These are phyloP conservation scores for Synodontis membranacea DNA, from an alignment of 2,113 vertebrate species.

Conservation along the genomic window DNA sequence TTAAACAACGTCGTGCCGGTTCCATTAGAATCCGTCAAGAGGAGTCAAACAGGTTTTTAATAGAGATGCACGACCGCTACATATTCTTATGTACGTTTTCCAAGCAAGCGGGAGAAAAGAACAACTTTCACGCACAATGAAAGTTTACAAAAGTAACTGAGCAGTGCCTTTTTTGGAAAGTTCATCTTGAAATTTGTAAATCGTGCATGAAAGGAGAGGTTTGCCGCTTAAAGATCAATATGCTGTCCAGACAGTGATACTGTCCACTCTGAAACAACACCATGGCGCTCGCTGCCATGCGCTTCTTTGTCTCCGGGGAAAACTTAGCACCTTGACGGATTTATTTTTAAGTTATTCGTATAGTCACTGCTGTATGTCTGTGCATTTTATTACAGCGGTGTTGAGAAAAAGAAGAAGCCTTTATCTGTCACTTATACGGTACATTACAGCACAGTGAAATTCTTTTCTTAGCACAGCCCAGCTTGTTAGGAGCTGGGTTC, in stretches of 20 bases:
- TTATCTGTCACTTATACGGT: no score
- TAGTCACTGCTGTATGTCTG: slow-evolving; percentile 55
- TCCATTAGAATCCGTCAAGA: slow-evolving; percentile 1
- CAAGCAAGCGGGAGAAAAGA: not conserved
- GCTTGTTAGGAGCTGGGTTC: no score
- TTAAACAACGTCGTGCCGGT: slow-evolving; percentile 22
- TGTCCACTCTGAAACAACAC: slow-evolving; percentile 27
- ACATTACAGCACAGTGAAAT: no score
- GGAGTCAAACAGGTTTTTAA: slow-evolving; percentile 34
- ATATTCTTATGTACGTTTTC: not conserved
- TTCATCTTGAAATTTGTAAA: slow-evolving; percentile 36
- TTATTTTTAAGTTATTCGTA: not conserved
- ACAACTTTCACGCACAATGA: slow-evolving; percentile 3
- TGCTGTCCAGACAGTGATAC: not conserved
- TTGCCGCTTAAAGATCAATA: slow-evolving; percentile 24
- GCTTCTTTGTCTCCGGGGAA: not conserved
- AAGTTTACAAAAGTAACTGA: slow-evolving; percentile 2
- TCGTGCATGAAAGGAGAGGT: slow-evolving; percentile 36
- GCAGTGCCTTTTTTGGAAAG: slow-evolving; percentile 34
- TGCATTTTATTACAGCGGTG: slow-evolving; percentile 23
- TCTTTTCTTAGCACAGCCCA: no score
- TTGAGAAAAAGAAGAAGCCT: no score
- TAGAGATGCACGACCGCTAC: not conserved
- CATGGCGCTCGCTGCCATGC: not conserved
- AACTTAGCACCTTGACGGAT: slow-evolving; percentile 47